Evolutionary conservation across 2,797 vertebrate genomes (phyloP), one percentile per base, ranked within the genome.

Genomic region (Glossophaga mutica): DNA sequence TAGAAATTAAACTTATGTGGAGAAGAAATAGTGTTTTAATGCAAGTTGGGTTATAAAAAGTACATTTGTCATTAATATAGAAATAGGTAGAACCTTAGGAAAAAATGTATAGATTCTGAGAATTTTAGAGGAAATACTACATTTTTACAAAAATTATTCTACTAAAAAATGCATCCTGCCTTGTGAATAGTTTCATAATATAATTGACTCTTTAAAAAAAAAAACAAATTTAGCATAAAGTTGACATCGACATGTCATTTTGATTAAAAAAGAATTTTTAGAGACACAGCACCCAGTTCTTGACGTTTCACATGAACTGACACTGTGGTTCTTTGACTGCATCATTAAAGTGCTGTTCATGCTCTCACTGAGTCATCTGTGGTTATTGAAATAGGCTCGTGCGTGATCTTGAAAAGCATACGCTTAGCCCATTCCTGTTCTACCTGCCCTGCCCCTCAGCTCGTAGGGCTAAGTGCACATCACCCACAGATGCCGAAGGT

Each of bases 21-120:
- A 93, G 96, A 74, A 96, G 0, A 15, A 9, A 88, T 74, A 7
- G 0, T 22, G 44, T 37, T 84, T 95, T 74, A 0, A 0, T 90
- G 8, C 57, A 65, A 59, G 79, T 94, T 91, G 42, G 21, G 12
- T 3, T 62, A 46, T 68, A 71, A 94, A 88, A 48, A 76, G 62
- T 78, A 57, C 9, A 46, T 86, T 86, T 88, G 24, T 44, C 68
- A 74, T 44, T 94, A 82, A 70, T 4, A 97, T 78, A 90, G 71
- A 95, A 94, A 85, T 44, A 50, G 2, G 59, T 26, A 44, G 3
- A 15, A 3, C 77, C 88, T 59, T 94, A 91, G 65, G 93, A 62
- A 50, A 84, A 96, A 90, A 7, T 9, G 22, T 94, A 0, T 15
- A 79, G 91, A 34, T 93, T 97, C 70, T 87, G 55, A 46, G 1